A percentile compares a stretch with the other conserved stretches of the same genome.
phyloP scores from a whole-genome alignment of 2,797 vertebrate species.

The Tarsius wallacei region DNA sequence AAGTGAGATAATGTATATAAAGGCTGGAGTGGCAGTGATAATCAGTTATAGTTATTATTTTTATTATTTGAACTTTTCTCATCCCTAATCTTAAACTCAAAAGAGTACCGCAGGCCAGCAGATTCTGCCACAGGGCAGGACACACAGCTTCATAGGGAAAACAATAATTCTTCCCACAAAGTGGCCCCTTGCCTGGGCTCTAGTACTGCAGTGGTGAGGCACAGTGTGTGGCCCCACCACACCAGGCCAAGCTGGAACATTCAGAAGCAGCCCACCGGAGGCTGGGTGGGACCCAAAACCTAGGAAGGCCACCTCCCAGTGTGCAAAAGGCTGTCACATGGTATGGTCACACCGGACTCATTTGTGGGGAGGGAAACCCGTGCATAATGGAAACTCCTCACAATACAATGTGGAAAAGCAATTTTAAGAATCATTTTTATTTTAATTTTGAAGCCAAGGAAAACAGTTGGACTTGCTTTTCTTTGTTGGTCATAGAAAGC shows the following conservation, averaged over 20 bases:
- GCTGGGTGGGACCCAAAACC: conserved; percentile 49
- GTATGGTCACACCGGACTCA: conserved; percentile 45
- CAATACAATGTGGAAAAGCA: conserved; percentile 80
- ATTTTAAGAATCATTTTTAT: conserved; percentile 81
- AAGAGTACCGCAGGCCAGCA: neutral
- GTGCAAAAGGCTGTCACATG: neutral
- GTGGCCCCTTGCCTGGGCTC: neutral
- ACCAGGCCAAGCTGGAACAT: neutral
- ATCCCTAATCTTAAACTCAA: conserved; percentile 43
- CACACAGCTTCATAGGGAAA: neutral
- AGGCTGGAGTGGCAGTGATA: neutral
- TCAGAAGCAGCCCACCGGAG: conserved; percentile 48
- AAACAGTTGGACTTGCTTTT: conserved; percentile 85
- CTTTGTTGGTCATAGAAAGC: conserved; percentile 78
- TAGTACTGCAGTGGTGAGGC: neutral
- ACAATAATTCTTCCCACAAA: neutral
- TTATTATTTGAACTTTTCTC: conserved; percentile 28
- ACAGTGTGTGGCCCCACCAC: neutral
- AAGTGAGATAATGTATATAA: neutral
- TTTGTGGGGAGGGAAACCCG: conserved; percentile 69
- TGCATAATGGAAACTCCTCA: conserved; percentile 81
- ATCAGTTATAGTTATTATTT: neutral
- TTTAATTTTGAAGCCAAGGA: conserved; percentile 80
- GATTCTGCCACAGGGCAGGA: neutral
- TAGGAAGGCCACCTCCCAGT: conserved; percentile 38